Evolutionary conservation across 2,797 vertebrate species (phyloP).

Genomic region (Sebastes ruberrimus): DNA sequence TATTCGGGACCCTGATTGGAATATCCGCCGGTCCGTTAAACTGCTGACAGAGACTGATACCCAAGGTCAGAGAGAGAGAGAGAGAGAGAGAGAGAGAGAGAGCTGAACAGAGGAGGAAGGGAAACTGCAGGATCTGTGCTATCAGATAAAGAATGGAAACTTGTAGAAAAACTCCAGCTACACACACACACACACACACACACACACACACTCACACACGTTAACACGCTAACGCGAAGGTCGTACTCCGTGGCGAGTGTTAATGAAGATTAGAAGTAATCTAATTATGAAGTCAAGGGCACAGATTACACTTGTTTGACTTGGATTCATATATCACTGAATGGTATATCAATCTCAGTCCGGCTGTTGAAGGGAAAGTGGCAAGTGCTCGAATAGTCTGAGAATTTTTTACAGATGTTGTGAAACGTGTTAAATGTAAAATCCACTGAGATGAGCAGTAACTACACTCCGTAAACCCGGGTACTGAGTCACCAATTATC

Average conservation of each 20-base stretch:
- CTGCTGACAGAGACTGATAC: slow-evolving; percentile 79
- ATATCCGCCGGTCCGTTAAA: slow-evolving; percentile 86
- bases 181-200: slow-evolving; percentile 24
- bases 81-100: too few relatives aligned
- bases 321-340: background rate
- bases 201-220: background rate
- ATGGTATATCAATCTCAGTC: background rate
- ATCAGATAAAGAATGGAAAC: slow-evolving; percentile 83
- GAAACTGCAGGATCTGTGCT: slow-evolving; percentile 76
- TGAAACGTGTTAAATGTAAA: slow-evolving; percentile 54
- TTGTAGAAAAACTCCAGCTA: slow-evolving; percentile 58
- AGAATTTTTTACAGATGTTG: background rate
- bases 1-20: slow-evolving; percentile 85
- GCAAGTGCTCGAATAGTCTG: background rate
- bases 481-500: slow-evolving; percentile 49
- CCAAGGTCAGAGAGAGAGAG: slow-evolving; percentile 73
- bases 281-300: slow-evolving; percentile 2
- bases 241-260: background rate
- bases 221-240: slow-evolving; percentile 1
- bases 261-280: slow-evolving; percentile 27
- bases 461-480: slow-evolving; percentile 2
- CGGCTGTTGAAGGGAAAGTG: background rate
- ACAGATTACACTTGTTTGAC: slow-evolving; percentile 13
- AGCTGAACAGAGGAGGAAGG: slow-evolving; percentile 40
- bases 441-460: slow-evolving; percentile 31